Conservation (phyloP, 2,797 vertebrate species). For the Eurystomus glaucurus region DNA sequence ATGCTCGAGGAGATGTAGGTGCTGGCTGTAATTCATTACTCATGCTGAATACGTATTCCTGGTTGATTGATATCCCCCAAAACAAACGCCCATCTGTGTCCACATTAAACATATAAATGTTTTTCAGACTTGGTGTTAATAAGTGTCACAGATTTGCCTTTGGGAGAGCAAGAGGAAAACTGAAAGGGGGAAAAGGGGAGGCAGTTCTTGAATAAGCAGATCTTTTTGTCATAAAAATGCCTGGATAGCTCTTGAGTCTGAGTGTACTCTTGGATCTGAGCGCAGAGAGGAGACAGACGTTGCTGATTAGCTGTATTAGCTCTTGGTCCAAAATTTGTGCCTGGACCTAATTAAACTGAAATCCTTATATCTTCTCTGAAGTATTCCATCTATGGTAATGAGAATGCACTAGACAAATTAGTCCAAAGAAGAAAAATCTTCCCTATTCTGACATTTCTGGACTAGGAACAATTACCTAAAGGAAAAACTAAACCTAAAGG, state of each 20-base stretch:
- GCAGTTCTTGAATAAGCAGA: neutral
- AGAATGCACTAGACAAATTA: neutral
- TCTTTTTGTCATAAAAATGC: neutral
- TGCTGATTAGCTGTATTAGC: neutral
- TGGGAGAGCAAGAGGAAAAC: neutral
- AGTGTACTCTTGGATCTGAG: neutral
- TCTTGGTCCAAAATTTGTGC: conserved; percentile 19
- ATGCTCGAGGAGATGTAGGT: neutral
- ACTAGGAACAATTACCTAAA: neutral
- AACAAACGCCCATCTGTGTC: neutral
- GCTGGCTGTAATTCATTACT: neutral
- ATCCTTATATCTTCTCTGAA: neutral
- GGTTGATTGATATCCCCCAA: neutral
- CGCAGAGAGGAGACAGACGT: conserved; percentile 36
- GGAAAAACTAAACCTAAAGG: neutral
- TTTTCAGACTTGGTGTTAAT: neutral
- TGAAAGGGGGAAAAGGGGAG: neutral
- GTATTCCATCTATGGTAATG: conserved; percentile 56
- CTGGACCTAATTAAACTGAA: conserved; percentile 62
- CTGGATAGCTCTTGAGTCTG: neutral
- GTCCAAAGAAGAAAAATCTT: conserved; percentile 19
- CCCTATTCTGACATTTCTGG: neutral
- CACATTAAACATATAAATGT: neutral
- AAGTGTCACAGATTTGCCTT: neutral
- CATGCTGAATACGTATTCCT: neutral